phyloP scores from a whole-genome alignment of 1,140 invertebrate genomes.

The Harpegnathos saltator region DNA sequence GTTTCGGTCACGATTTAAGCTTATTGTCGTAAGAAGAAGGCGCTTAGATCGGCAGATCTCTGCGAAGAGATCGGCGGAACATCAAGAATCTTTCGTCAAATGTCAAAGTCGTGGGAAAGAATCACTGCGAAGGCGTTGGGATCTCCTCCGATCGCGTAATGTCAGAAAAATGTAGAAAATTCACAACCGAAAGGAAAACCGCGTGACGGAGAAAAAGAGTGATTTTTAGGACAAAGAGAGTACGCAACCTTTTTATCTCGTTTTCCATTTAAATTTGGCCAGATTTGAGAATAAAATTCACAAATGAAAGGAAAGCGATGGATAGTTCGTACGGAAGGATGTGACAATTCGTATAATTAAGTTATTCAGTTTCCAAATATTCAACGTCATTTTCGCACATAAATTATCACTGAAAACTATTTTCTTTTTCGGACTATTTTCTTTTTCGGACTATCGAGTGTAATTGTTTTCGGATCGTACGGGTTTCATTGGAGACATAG shows the following conservation, averaged over 20 bases:
- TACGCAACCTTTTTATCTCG: background rate
- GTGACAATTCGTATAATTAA: no score
- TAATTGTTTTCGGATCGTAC: constrained; percentile 16
- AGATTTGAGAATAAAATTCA: background rate
- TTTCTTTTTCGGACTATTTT: constrained; percentile 19
- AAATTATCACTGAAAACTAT: background rate
- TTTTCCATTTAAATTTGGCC: background rate
- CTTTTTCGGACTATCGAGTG: no score
- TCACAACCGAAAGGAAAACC: background rate
- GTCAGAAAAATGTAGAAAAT: background rate
- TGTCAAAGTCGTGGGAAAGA: background rate
- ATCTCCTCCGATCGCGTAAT: no score
- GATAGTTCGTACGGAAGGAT: background rate
- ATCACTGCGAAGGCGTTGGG: no score
- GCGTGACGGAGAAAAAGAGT: no score
- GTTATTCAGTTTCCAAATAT: no score
- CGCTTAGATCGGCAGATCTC: background rate
- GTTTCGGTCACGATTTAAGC: background rate
- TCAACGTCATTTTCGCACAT: no score
- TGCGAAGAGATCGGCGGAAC: background rate
- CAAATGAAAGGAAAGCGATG: no score
- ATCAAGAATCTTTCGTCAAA: background rate
- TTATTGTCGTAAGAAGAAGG: background rate
- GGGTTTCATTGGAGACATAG: background rate
- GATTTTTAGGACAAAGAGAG: background rate